Evolutionary conservation across 2,888 invertebrate genomes (phyloP).

Genomic region (Smittia sp.): DNA sequence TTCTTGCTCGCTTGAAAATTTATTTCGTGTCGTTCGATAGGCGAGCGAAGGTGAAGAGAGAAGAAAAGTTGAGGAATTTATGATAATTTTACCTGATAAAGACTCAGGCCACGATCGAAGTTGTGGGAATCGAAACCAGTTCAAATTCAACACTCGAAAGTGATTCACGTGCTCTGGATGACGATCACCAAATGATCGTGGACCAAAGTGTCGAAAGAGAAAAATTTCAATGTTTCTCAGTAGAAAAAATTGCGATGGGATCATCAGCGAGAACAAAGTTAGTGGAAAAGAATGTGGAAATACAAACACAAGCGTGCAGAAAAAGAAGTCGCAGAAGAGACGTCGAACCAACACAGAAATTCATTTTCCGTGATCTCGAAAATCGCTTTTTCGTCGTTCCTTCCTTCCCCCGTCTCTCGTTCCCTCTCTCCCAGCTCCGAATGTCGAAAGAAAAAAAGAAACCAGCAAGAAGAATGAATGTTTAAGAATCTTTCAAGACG

Average conservation of each 20-base stretch:
- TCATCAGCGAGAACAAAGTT: neutral
- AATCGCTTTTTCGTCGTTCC: constrained; percentile 8
- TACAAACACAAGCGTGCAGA: neutral
- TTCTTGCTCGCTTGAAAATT: neutral
- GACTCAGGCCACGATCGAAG: neutral
- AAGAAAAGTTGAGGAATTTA: neutral
- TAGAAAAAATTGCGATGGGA: neutral
- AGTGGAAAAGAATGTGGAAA: constrained; percentile 19
- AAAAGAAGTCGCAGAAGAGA: neutral
- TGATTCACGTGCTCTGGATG: neutral
- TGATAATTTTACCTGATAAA: neutral
- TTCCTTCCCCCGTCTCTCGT: neutral
- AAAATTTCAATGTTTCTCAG: neutral
- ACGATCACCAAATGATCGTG: neutral
- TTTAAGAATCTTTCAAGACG: constrained; percentile 5
- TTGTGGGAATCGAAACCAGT: constrained; percentile 19
- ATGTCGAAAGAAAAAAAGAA: constrained; percentile 6
- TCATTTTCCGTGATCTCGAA: neutral
- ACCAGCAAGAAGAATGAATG: constrained; percentile 4
- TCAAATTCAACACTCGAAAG: neutral
- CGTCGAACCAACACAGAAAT: constrained; percentile 6
- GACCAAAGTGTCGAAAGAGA: neutral
- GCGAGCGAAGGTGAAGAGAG: neutral
- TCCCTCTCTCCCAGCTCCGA: neutral
- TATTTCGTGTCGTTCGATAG: no score